phyloP scores from a whole-genome alignment of 2,888 invertebrate species.

The Altica lythri region DNA sequence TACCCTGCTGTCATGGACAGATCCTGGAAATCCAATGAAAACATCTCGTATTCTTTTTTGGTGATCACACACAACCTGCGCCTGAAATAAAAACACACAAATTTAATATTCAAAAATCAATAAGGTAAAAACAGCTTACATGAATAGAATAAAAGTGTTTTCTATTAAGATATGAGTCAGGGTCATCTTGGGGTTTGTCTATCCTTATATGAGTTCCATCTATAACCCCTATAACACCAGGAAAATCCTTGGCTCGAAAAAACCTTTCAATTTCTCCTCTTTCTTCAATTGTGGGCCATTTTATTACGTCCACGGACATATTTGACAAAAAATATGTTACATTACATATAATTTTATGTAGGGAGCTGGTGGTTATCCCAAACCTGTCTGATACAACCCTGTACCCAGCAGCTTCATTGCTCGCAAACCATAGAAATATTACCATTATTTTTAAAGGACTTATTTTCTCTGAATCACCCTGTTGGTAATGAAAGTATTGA shows the following conservation, averaged over 20 bases:
- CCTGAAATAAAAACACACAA: conserved; percentile 21
- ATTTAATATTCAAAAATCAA: background rate
- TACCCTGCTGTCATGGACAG: conserved; percentile 36
- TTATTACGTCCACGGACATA: conserved; percentile 25
- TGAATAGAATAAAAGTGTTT: conserved; percentile 30
- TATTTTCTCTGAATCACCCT: conserved; percentile 4
- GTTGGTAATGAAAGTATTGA: conserved; percentile 4
- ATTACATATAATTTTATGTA: conserved; percentile 30
- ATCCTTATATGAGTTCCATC: conserved; percentile 32
- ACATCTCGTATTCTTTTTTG: conserved; percentile 34
- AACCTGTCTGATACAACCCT: conserved; percentile 36
- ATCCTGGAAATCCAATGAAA: conserved; percentile 39
- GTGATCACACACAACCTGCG: conserved; percentile 36
- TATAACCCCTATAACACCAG: conserved; percentile 28
- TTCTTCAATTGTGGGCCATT: conserved; percentile 28
- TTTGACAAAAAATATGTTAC: conserved; percentile 33
- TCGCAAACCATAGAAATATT: conserved; percentile 8
- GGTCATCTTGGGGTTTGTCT: conserved; percentile 32
- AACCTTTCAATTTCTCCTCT: conserved; percentile 23
- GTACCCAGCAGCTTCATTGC: conserved; percentile 17
- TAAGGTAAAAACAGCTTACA: conserved; percentile 14
- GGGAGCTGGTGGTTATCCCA: conserved; percentile 30
- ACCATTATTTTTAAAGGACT: conserved; percentile 1
- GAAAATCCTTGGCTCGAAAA: conserved; percentile 32
- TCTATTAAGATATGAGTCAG: conserved; percentile 32